Percentiles rank a stretch among this genome's conserved stretches.
Evolutionary conservation across 2,888 invertebrate species (phyloP).

Genomic region (Pollenia angustigena): DNA sequence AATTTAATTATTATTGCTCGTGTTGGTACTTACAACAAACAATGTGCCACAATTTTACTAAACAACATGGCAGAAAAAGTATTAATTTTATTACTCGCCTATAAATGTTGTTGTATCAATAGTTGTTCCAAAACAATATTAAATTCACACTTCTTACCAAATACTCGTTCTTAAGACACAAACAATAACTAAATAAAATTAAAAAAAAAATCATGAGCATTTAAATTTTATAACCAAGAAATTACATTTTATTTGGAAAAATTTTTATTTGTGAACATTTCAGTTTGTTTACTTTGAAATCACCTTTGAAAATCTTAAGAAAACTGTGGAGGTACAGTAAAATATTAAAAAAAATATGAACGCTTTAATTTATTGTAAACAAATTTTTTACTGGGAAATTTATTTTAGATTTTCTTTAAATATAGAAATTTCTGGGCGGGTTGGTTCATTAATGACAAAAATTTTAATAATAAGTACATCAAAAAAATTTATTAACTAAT

Average conservation of each 20-base stretch:
- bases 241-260: constrained; percentile 24
- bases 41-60: constrained; percentile 30
- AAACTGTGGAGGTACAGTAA: neutral
- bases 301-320: constrained; percentile 33
- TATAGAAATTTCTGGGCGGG: too few relatives aligned
- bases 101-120: constrained; percentile 41
- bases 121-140: constrained; percentile 69
- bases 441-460: too few relatives aligned
- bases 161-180: neutral
- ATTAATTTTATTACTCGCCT: constrained; percentile 41
- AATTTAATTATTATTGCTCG: constrained; percentile 59
- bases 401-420: too few relatives aligned
- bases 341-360: constrained; percentile 24
- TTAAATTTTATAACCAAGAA: constrained; percentile 38
- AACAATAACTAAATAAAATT: constrained; percentile 18
- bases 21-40: constrained; percentile 31
- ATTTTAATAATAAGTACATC: too few relatives aligned
- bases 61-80: constrained; percentile 47
- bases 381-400: constrained; percentile 44
- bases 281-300: constrained; percentile 58
- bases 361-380: constrained; percentile 74
- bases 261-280: constrained; percentile 13
- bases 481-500: too few relatives aligned
- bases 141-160: constrained; percentile 56
- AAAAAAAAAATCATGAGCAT: constrained; percentile 45